Evolutionary conservation across 2,113 vertebrate species (phyloP).

Genomic region (Camelus bactrianus): DNA sequence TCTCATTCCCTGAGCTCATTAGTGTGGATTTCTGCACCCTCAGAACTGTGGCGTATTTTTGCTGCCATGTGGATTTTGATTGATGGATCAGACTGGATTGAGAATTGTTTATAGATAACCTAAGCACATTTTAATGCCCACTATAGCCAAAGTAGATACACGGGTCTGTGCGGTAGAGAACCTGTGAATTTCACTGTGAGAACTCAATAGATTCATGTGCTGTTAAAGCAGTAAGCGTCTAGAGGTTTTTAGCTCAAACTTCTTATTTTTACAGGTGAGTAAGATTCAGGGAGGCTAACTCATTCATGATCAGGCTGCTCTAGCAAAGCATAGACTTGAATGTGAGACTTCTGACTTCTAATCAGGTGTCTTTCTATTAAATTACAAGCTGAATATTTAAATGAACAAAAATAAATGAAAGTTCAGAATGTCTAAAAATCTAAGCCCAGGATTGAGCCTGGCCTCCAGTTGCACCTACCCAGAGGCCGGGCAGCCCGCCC

Average conservation of each 20-base stretch:
- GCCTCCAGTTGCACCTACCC: neutral
- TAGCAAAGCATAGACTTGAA: neutral
- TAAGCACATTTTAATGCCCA: neutral
- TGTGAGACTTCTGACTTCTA: neutral
- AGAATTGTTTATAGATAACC: neutral
- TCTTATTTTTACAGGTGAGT: neutral
- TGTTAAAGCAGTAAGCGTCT: neutral
- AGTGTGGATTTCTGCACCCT: neutral
- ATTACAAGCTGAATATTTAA: neutral
- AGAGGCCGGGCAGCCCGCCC: fast-evolving
- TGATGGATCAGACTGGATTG: neutral
- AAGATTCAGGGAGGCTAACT: neutral
- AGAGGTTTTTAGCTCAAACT: neutral
- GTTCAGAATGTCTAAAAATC: neutral
- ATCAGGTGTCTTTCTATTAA: neutral
- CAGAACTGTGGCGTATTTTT: neutral
- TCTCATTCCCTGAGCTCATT: neutral
- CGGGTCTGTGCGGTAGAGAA: neutral
- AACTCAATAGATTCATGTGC: neutral
- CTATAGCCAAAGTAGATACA: neutral
- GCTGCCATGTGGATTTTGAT: neutral
- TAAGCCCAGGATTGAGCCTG: neutral
- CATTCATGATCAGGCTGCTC: too few species aligned
- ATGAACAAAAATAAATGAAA: neutral
- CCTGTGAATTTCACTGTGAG: neutral